Percentiles rank a stretch among this genome's conserved stretches.
Evolutionary conservation across 2,797 vertebrate genomes (phyloP).

Genomic region (Acanthurus lineatus): DNA sequence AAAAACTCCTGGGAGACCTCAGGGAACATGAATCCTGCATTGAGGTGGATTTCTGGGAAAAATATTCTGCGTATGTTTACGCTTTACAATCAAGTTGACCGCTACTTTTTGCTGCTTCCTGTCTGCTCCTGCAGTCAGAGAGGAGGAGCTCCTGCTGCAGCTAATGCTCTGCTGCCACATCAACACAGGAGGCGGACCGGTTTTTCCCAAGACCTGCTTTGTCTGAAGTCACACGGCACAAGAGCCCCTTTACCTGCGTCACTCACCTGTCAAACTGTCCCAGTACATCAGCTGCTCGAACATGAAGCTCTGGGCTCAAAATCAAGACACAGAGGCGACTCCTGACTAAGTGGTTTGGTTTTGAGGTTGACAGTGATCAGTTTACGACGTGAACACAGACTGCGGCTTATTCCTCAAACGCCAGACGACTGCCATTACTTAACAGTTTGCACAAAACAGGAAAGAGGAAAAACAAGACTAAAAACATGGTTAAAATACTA

Average conservation of each 20-base stretch:
- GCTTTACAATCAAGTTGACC: conserved; percentile 74
- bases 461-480: conserved; percentile 20
- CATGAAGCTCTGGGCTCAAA: conserved; percentile 23
- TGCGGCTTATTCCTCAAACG: conserved; percentile 28
- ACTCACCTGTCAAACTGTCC: conserved; percentile 63
- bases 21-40: conserved; percentile 83
- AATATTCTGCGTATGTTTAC: conserved; percentile 71
- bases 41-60: conserved; percentile 79
- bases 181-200: conserved; percentile 39
- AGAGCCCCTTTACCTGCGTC: conserved; percentile 49
- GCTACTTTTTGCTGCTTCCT: conserved; percentile 31
- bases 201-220: conserved; percentile 15
- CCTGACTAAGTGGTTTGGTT: conserved; percentile 39
- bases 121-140: conserved; percentile 7
- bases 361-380: conserved; percentile 38
- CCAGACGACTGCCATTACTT: conserved; percentile 13
- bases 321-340: conserved; percentile 29
- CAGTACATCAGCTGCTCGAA: conserved; percentile 30
- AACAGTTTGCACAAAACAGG: conserved; percentile 12
- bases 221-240: conserved; percentile 26
- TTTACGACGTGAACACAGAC: conserved; percentile 45
- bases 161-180: conserved; percentile 29
- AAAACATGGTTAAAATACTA: conserved; percentile 6
- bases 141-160: conserved; percentile 11
- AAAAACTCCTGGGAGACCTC: conserved; percentile 79